phyloP scores from a whole-genome alignment of 2,888 invertebrate species.

The Pyralis farinalis region DNA sequence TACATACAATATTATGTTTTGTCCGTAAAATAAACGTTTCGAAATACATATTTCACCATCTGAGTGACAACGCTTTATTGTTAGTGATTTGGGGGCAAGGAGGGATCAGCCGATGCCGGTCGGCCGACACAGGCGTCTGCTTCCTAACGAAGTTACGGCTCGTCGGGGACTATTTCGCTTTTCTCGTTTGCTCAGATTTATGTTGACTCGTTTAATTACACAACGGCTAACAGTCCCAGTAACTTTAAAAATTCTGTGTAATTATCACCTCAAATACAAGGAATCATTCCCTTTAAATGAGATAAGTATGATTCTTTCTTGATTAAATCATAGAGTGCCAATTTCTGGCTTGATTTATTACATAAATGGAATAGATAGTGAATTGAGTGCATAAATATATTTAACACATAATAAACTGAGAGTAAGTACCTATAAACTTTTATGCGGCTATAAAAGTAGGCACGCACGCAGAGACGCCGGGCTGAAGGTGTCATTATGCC shows the following conservation, averaged over 20 bases:
- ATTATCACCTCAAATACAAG: slow-evolving; percentile 22
- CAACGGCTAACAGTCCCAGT: slow-evolving; percentile 28
- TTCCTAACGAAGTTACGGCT: slow-evolving; percentile 52
- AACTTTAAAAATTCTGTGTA: slow-evolving; percentile 28
- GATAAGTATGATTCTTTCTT: no score
- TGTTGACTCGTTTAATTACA: slow-evolving; percentile 54
- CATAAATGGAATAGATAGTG: slow-evolving; percentile 35
- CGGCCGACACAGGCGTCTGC: slow-evolving; percentile 13
- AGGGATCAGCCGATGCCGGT: background rate
- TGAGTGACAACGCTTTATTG: slow-evolving; percentile 31
- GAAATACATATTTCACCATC: slow-evolving; percentile 26
- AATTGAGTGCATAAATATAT: slow-evolving; percentile 41
- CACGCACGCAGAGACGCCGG: slow-evolving; percentile 27
- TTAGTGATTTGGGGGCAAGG: slow-evolving; percentile 28
- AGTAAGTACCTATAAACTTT: slow-evolving; percentile 43
- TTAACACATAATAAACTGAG: slow-evolving; percentile 43
- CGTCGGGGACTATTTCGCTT: slow-evolving; percentile 43
- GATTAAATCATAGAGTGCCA: background rate
- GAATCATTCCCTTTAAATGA: no score
- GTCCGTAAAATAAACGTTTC: slow-evolving; percentile 1
- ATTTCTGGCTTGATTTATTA: slow-evolving; percentile 25
- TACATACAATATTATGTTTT: slow-evolving; percentile 3
- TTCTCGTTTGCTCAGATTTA: slow-evolving; percentile 48
- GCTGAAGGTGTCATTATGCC: slow-evolving; percentile 28
- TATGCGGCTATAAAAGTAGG: slow-evolving; percentile 40